These are phyloP conservation scores for Homarus americanus DNA, from an alignment of 1,140 invertebrate genomes.

Conservation along the genomic window DNA sequence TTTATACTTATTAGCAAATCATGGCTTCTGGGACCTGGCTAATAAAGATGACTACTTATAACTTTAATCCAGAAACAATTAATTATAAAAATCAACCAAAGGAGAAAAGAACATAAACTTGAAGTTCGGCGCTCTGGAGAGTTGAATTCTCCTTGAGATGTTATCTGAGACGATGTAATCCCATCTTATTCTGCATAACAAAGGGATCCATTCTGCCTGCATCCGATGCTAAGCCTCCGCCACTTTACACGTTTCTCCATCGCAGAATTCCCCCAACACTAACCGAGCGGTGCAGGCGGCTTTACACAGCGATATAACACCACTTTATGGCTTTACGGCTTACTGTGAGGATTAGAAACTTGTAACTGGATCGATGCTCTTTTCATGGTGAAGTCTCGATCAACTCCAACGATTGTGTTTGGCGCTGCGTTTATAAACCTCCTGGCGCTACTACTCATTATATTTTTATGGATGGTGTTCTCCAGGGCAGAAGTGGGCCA, in stretches of 20 bases:
- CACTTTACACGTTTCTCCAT: not conserved
- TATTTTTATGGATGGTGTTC: not conserved
- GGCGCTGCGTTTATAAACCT: not conserved
- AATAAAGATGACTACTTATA: too few relatives aligned
- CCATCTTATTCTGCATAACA: slow-evolving; percentile 21
- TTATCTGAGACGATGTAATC: slow-evolving; percentile 12
- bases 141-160: not conserved
- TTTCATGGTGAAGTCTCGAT: not conserved
- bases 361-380: not conserved
- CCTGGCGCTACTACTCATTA: not conserved
- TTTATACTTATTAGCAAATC: too few relatives aligned
- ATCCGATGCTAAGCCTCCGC: not conserved
- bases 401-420: not conserved
- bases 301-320: not conserved
- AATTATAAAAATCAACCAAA: not conserved
- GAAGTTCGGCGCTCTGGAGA: not conserved
- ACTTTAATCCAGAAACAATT: too few relatives aligned
- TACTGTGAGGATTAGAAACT: not conserved
- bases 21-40: too few relatives aligned
- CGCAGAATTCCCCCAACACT: not conserved
- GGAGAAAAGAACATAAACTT: not conserved
- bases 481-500: not conserved
- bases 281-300: not conserved
- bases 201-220: slow-evolving; percentile 8
- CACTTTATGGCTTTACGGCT: not conserved